phyloP scores from a whole-genome alignment of 2,888 invertebrate genomes.

The Tiphia femorata region DNA sequence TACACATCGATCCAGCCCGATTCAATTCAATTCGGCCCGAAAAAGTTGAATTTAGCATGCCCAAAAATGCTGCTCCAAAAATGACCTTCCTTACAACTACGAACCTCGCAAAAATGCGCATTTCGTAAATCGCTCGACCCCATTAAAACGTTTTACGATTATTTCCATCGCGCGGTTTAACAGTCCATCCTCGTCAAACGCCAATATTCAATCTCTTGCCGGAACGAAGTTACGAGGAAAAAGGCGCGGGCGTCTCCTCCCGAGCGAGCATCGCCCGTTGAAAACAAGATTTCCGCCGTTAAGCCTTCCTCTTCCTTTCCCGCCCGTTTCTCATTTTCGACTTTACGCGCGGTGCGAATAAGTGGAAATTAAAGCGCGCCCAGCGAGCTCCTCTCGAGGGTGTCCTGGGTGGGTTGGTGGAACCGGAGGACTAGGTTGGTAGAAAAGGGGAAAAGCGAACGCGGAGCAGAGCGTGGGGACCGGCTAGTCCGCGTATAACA shows the following conservation, averaged over 20 bases:
- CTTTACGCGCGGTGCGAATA: slow-evolving; percentile 19
- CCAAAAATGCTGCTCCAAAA: no score
- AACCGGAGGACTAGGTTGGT: neutral
- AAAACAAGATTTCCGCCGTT: slow-evolving; percentile 41
- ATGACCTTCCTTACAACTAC: no score
- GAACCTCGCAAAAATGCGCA: no score
- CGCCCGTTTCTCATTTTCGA: slow-evolving; percentile 19
- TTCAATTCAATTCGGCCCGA: no score
- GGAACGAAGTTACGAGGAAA: neutral
- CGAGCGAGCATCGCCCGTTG: slow-evolving; percentile 23
- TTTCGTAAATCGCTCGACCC: no score
- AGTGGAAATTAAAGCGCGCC: slow-evolving; percentile 31
- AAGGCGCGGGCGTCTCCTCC: neutral
- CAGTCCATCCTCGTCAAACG: neutral
- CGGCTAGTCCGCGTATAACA: slow-evolving; percentile 10
- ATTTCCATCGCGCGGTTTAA: neutral
- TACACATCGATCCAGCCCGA: no score
- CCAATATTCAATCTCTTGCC: neutral
- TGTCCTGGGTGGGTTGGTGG: neutral
- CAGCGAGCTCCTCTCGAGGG: slow-evolving; percentile 5
- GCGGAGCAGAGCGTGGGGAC: neutral
- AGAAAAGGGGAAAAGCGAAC: neutral
- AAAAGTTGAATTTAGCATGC: no score
- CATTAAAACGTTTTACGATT: no score
- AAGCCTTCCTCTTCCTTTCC: slow-evolving; percentile 20